Evolutionary conservation across 2,797 vertebrate species (phyloP).

Genomic region (Chloroceryle amazona): DNA sequence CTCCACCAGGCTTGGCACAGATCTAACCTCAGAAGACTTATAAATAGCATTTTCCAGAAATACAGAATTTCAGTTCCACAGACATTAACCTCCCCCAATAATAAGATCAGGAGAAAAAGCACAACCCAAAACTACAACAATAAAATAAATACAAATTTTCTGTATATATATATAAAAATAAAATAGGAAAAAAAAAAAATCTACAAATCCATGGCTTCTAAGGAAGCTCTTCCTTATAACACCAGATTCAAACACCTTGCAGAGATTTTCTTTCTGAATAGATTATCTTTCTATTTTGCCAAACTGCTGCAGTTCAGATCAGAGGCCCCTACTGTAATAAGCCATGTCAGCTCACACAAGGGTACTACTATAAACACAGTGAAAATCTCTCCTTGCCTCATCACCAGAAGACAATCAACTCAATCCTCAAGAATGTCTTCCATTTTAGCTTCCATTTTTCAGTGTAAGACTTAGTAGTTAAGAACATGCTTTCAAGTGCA

Average conservation of each 20-base stretch:
- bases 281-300: not conserved
- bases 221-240: not conserved
- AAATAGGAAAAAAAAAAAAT: not conserved
- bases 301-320: not conserved
- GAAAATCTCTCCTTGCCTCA: not conserved
- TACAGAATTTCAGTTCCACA: not conserved
- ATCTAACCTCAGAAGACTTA: not conserved
- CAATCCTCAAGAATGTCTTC: not conserved
- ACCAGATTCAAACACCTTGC: not conserved
- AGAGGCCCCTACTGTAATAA: not conserved
- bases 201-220: not conserved
- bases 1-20: not conserved
- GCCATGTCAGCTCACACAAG: not conserved
- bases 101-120: rapidly evolving
- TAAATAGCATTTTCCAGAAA: not conserved
- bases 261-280: not conserved
- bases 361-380: not conserved
- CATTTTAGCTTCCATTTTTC: no score
- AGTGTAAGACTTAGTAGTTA: not conserved
- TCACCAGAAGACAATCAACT: not conserved
- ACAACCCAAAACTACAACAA: not conserved
- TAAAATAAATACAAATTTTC: no score
- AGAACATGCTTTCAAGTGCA: not conserved
- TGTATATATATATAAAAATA: no score
- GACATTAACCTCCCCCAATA: not conserved